These are phyloP conservation scores for Cyprinodon tularosa DNA, from an alignment of 2,113 vertebrate species.

Conservation along the genomic window DNA sequence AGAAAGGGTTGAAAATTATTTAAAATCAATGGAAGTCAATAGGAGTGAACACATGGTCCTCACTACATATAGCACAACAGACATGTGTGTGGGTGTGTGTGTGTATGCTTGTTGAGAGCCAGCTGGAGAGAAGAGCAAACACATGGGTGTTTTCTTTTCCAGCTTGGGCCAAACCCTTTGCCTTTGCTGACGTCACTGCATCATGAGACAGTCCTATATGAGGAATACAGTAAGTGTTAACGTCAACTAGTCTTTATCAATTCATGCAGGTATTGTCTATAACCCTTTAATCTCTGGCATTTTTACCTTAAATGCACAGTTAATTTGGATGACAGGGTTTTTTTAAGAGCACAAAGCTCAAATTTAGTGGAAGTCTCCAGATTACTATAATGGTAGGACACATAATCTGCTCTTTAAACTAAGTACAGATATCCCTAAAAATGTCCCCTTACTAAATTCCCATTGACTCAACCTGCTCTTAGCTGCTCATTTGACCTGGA, in stretches of 20 bases:
- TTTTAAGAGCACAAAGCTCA: neutral
- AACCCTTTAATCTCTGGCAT: neutral
- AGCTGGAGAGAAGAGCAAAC: constrained; percentile 55
- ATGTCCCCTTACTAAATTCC: neutral
- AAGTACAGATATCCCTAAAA: constrained; percentile 48
- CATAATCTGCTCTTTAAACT: constrained; percentile 7
- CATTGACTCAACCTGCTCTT: neutral
- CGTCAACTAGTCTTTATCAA: neutral
- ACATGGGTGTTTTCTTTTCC: constrained; percentile 4
- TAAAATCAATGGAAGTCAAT: no score
- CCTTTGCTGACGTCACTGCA: constrained; percentile 21
- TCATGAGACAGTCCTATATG: constrained; percentile 16
- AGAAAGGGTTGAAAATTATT: no score
- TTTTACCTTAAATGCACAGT: neutral
- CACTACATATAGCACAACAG: no score
- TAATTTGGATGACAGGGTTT: neutral
- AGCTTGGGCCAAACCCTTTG: constrained; percentile 26
- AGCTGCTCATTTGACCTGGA: constrained; percentile 32
- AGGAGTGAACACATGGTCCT: no score
- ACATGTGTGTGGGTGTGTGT: constrained; percentile 2
- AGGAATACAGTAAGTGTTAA: neutral
- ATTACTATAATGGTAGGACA: constrained; percentile 6
- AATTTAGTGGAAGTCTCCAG: neutral
- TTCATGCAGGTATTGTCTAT: neutral
- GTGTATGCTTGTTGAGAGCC: constrained; percentile 48